Percentiles rank a stretch among this genome's conserved stretches.
Conservation (phyloP, 1,140 invertebrate species). For the Drosophila kohkoa region DNA sequence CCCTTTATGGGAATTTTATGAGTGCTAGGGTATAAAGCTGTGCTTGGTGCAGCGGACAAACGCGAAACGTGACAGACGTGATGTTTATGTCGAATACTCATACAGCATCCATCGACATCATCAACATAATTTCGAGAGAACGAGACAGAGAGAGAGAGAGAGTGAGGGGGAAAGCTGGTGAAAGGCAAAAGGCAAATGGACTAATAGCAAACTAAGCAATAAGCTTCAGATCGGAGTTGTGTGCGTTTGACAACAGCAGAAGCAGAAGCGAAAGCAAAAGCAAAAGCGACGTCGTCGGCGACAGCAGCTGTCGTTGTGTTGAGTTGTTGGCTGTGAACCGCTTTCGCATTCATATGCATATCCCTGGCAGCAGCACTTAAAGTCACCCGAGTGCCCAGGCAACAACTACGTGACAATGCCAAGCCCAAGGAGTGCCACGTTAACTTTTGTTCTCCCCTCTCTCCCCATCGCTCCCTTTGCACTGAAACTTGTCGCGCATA, state of each 20-base stretch:
- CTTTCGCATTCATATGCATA: constrained; percentile 59
- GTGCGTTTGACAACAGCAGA: constrained; percentile 18
- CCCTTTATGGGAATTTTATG: background rate
- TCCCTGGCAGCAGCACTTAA: constrained; percentile 39
- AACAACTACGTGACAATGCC: constrained; percentile 77
- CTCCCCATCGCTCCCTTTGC: too few species aligned
- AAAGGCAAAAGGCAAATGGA: constrained; percentile 47
- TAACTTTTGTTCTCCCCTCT: constrained; percentile 46
- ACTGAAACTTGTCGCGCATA: constrained; percentile 60
- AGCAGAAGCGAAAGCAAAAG: background rate
- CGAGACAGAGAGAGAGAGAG: background rate
- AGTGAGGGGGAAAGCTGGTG: background rate
- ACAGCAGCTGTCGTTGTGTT: constrained; percentile 27
- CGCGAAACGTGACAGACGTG: constrained; percentile 73
- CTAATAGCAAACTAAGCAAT: constrained; percentile 61
- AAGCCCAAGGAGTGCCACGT: constrained; percentile 43
- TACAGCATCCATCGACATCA: constrained; percentile 46
- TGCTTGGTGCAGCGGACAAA: constrained; percentile 61
- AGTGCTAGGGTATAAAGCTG: constrained; percentile 12
- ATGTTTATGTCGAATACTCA: constrained; percentile 67
- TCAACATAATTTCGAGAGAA: constrained; percentile 38
- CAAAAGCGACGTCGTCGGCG: background rate
- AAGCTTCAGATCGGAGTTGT: constrained; percentile 15
- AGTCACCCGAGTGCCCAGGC: constrained; percentile 45
- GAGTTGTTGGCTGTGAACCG: constrained; percentile 6